phyloP scores from a whole-genome alignment of 2,113 vertebrate species.

The Daboia siamensis region DNA sequence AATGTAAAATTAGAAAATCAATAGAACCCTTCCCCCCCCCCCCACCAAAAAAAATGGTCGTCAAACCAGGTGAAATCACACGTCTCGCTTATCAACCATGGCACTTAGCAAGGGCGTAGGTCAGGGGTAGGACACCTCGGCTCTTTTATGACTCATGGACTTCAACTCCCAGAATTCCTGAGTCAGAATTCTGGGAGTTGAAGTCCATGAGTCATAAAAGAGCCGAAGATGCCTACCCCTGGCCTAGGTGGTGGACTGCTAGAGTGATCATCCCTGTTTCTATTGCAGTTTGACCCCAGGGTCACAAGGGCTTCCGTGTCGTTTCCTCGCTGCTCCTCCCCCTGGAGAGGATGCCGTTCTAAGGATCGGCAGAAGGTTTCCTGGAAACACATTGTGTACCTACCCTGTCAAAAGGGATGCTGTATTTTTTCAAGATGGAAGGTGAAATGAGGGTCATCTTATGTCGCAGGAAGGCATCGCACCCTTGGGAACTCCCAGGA shows the following conservation, averaged over 20 bases:
- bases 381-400: slow-evolving; percentile 24
- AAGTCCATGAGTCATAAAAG: too few species aligned
- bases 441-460: slow-evolving; percentile 99
- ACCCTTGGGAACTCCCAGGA: slow-evolving; percentile 96
- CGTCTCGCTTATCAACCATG: neutral
- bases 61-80: neutral
- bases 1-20: too few species aligned
- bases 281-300: neutral
- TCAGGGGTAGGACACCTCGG: too few species aligned
- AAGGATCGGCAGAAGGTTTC: fast-evolving
- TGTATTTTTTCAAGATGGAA: slow-evolving; percentile 95
- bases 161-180: too few species aligned
- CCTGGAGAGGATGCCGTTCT: fast-evolving
- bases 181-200: too few species aligned
- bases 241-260: neutral
- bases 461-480: slow-evolving; percentile 95
- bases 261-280: neutral
- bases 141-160: too few species aligned
- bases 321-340: fast-evolving
- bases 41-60: neutral
- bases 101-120: neutral
- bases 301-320: neutral
- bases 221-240: too few species aligned
- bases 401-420: slow-evolving; percentile 95
- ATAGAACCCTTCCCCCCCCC: too few species aligned